Evolutionary conservation across 2,888 invertebrate genomes (phyloP).

Genomic region (Cetonia aurata): DNA sequence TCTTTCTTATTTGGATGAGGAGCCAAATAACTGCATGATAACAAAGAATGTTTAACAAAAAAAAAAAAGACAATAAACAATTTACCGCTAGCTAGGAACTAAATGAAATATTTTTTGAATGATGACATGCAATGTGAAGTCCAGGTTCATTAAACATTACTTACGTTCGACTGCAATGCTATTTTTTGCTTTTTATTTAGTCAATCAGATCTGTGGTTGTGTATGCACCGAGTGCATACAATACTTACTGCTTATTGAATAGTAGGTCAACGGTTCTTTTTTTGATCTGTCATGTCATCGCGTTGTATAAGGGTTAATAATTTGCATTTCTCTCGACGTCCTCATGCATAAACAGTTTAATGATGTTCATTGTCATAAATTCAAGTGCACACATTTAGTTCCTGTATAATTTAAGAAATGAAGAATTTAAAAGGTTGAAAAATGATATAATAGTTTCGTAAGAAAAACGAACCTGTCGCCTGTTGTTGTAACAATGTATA

Average conservation of each 20-base stretch:
- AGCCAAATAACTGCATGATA: no score
- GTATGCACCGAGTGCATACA: conserved; percentile 31
- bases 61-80: conserved; percentile 1
- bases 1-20: no score
- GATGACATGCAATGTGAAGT: conserved; percentile 22
- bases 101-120: conserved; percentile 28
- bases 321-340: conserved; percentile 19
- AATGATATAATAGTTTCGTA: no score
- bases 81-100: conserved; percentile 17
- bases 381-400: conserved; percentile 1
- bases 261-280: conserved; percentile 29
- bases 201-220: conserved; percentile 26
- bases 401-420: conserved; percentile 1
- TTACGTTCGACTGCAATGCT: conserved; percentile 25
- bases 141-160: conserved; percentile 34
- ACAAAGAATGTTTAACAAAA: conserved; percentile 13
- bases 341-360: conserved; percentile 7
- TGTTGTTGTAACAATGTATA: no score
- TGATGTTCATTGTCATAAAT: conserved; percentile 24
- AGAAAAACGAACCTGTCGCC: no score
- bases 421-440: no score
- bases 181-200: conserved; percentile 18
- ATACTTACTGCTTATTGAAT: conserved; percentile 4
- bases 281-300: conserved; percentile 2
- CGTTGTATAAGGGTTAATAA: conserved; percentile 24